These are phyloP conservation scores for Scomber japonicus DNA, from an alignment of 2,113 vertebrate genomes.

Conservation along the genomic window DNA sequence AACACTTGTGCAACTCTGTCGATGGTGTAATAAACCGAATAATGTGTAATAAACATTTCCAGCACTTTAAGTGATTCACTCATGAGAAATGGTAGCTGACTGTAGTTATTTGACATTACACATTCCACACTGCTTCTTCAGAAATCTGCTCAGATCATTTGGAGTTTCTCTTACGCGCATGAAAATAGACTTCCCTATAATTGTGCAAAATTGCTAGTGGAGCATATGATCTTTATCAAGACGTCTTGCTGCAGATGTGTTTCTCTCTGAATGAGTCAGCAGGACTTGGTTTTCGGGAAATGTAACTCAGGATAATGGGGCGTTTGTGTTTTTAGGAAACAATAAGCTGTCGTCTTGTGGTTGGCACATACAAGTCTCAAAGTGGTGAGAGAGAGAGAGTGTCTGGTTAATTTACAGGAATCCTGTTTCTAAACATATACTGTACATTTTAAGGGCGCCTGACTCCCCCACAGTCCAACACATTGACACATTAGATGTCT, in stretches of 20 bases:
- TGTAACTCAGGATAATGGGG: neutral
- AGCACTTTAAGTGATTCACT: neutral
- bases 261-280: slow-evolving; percentile 24
- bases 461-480: slow-evolving; percentile 36
- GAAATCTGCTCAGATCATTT: neutral
- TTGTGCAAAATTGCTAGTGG: neutral
- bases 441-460: neutral
- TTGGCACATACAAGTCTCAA: neutral
- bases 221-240: neutral
- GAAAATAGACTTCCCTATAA: slow-evolving; percentile 7
- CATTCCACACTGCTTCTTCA: too few relatives aligned
- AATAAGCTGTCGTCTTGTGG: neutral
- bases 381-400: neutral
- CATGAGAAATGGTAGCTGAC: slow-evolving; percentile 15
- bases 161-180: neutral
- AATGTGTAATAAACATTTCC: neutral
- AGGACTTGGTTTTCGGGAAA: neutral
- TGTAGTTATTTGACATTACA: neutral
- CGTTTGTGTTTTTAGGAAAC: neutral
- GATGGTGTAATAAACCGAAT: neutral
- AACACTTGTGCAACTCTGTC: neutral
- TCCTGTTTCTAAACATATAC: slow-evolving; percentile 29
- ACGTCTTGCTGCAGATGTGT: neutral
- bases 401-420: slow-evolving; percentile 28
- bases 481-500: slow-evolving; percentile 46